Evolutionary conservation across 2,113 vertebrate species (phyloP).

Genomic region (Megaceryle maxima): DNA sequence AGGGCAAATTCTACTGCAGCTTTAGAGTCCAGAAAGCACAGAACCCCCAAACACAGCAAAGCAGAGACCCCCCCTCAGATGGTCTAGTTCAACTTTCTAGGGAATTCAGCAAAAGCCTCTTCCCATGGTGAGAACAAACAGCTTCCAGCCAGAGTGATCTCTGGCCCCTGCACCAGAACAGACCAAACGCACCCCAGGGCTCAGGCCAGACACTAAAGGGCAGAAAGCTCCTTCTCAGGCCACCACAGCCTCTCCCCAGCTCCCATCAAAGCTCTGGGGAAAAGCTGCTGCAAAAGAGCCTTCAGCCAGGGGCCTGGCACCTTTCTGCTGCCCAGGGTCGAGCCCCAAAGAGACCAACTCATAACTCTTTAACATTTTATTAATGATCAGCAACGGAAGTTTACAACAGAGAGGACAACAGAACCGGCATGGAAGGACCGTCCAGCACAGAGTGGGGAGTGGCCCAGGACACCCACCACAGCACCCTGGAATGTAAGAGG

Average conservation of each 20-base stretch:
- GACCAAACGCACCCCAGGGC: background rate
- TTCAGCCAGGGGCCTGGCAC: no score
- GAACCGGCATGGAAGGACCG: background rate
- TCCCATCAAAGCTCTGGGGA: background rate
- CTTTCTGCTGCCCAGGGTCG: accelerated
- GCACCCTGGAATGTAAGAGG: background rate
- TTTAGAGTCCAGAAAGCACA: background rate
- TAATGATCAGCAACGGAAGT: conserved; percentile 46
- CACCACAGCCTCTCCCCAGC: accelerated
- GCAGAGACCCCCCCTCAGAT: no score
- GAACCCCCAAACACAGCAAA: background rate
- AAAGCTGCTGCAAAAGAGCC: background rate
- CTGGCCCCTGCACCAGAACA: background rate
- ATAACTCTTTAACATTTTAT: conserved; percentile 45
- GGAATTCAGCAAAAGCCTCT: background rate
- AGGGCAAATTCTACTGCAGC: background rate
- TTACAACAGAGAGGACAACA: conserved; percentile 37
- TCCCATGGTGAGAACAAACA: accelerated
- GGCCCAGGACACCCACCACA: background rate
- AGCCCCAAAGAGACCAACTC: background rate
- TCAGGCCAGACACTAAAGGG: background rate
- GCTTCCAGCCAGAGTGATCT: background rate
- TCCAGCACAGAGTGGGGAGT: background rate
- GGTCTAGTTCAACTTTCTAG: no score
- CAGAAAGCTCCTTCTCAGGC: accelerated